A percentile compares a stretch with the other conserved stretches of the same genome.
Conservation (phyloP, 2,888 invertebrate species). For the Sturmia bella region DNA sequence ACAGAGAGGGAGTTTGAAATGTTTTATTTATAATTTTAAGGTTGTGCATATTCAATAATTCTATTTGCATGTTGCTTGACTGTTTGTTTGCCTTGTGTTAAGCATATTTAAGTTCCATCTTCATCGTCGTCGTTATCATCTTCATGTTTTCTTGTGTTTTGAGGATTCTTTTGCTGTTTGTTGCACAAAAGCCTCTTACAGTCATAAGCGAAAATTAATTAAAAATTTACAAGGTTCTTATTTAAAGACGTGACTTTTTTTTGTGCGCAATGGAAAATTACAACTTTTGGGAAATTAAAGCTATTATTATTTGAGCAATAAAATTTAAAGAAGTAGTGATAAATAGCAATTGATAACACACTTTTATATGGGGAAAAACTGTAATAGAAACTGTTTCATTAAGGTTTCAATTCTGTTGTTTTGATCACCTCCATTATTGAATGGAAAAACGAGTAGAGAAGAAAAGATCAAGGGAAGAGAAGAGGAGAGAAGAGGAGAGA, state of each 20-base stretch:
- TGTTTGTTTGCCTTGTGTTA: slow-evolving; percentile 20
- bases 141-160: slow-evolving; percentile 9
- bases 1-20: slow-evolving; percentile 25
- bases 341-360: no score
- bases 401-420: no score
- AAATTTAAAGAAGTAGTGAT: no score
- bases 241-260: slow-evolving; percentile 39
- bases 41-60: slow-evolving; percentile 22
- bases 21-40: slow-evolving; percentile 57
- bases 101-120: slow-evolving; percentile 1
- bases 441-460: no score
- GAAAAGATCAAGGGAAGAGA: no score
- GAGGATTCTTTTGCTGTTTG: slow-evolving; percentile 30
- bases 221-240: slow-evolving; percentile 79
- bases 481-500: no score
- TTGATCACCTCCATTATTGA: no score
- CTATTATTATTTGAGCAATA: not conserved
- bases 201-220: slow-evolving; percentile 78
- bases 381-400: no score
- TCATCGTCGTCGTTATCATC: slow-evolving; percentile 1
- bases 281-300: slow-evolving; percentile 17
- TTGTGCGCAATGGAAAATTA: not conserved
- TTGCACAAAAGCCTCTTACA: slow-evolving; percentile 75
- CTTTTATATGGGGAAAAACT: no score
- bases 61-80: not conserved